A percentile compares a stretch with the other conserved stretches of the same genome.
These are phyloP conservation scores for Dallia pectoralis DNA, from an alignment of 2,797 vertebrate genomes.

Conservation along the genomic window DNA sequence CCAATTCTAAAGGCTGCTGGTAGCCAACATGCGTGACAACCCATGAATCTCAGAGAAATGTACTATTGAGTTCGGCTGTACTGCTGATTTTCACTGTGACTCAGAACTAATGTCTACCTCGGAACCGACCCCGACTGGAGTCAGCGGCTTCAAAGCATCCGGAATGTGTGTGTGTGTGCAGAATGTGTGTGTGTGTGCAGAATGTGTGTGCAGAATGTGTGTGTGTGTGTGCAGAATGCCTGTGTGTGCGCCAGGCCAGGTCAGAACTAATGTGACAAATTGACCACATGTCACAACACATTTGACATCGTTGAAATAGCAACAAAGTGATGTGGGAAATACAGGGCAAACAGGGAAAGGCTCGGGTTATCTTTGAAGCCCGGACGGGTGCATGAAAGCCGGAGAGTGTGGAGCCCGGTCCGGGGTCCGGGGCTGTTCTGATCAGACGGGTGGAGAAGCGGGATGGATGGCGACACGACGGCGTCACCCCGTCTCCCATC, in stretches of 20 bases:
- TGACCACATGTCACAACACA: not conserved
- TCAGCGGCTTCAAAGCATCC: not conserved
- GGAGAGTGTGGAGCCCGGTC: not conserved
- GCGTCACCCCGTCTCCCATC: not conserved
- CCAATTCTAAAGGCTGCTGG: not conserved
- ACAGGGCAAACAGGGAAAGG: not conserved
- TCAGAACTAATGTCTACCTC: slow-evolving; percentile 21
- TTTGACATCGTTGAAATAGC: not conserved
- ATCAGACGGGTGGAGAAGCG: not conserved
- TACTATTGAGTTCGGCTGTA: not conserved
- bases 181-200: not conserved
- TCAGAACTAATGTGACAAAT: not conserved
- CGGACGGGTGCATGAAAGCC: not conserved
- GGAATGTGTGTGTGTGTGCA: slow-evolving; percentile 10
- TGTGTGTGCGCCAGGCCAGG: not conserved
- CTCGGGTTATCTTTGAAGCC: not conserved
- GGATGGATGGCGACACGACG: not conserved
- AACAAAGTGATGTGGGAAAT: not conserved
- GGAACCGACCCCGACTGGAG: not conserved
- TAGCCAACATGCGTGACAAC: not conserved
- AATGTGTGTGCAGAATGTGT: too few relatives aligned
- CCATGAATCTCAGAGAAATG: not conserved
- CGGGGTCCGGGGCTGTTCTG: not conserved
- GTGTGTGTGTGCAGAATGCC: not conserved
- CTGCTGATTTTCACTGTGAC: slow-evolving; percentile 2